Evolutionary conservation across 1,140 invertebrate genomes (phyloP), one percentile per base, ranked within the genome.

Genomic region (Cotesia typhae): DNA sequence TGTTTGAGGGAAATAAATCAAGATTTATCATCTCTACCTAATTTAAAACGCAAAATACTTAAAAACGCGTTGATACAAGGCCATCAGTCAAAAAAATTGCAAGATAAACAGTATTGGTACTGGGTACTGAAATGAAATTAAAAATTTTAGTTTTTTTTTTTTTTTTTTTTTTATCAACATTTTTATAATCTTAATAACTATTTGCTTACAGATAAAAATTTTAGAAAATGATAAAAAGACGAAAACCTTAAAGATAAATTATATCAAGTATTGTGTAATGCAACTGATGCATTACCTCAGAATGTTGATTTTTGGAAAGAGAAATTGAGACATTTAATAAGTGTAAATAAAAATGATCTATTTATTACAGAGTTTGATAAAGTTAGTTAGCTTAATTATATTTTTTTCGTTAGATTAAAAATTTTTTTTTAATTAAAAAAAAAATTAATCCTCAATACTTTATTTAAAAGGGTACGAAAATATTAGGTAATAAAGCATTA

Each of bases 21-120:
- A 38, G 81, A 88, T 67, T 14, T 66, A 3, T 70, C 77, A 28
- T 60, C 70, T 7, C 72, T 88, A 4, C 87, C 86, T 12, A 86
- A 84, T 74, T 87, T 85, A 41, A 89, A 88, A 75, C 81, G 79
- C 65, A 88, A 89, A 60, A 76, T 89, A 35, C 74, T 90, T 35
- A 85, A 80, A 76, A 83, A 79, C 74, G 87, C 87, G 37, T 77
- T 90, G 4, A 68, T 77, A 0, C 85, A 86, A 66, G 88, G 82
- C 9, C 85, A 89, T 73, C 78, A 83, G 72, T 80, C 82, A 6
- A 81, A 79, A 63, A 85, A 88, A 70, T 78, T 89, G 5, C 79
- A 75, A 36, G 88, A 89, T 77, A 85, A 88, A 73, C 85, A 89
- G 82, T 90, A 89, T 75, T 79, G 88, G 28, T 69, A 84, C 51